Percentiles rank a stretch among this genome's conserved stretches.
Conservation (phyloP, 2,888 invertebrate species). For the Bursaphelenchus okinawaensis region DNA sequence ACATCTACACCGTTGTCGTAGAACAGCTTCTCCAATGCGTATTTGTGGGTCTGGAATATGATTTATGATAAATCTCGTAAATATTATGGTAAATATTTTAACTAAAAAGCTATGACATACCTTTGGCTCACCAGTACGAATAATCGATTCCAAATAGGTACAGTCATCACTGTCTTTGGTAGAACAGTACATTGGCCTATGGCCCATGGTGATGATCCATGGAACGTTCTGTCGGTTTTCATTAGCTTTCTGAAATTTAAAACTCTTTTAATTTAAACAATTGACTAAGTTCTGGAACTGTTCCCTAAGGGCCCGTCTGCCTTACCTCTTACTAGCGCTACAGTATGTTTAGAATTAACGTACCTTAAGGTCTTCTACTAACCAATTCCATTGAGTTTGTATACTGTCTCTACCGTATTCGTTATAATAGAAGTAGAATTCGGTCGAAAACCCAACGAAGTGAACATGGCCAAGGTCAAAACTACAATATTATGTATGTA, state of each 20-base stretch:
- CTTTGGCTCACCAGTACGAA: conserved; percentile 46
- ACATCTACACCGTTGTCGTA: conserved; percentile 84
- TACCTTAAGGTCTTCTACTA: conserved; percentile 29
- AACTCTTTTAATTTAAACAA: no score
- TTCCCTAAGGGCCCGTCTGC: no score
- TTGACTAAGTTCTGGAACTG: no score
- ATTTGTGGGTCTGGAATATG: conserved; percentile 7
- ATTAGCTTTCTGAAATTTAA: conserved; percentile 21
- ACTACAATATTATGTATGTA: conserved; percentile 65
- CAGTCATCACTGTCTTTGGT: conserved; percentile 75
- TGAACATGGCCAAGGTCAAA: conserved; percentile 81
- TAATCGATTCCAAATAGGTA: conserved; percentile 48
- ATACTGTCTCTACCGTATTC: conserved; percentile 74
- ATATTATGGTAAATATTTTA: no score
- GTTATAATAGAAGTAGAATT: conserved; percentile 70
- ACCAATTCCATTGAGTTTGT: conserved; percentile 33
- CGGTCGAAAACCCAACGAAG: conserved; percentile 82
- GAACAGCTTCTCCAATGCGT: conserved; percentile 77
- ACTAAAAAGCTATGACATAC: conserved; percentile 56
- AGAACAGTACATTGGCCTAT: conserved; percentile 72
- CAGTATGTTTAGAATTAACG: neutral
- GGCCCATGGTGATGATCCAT: conserved; percentile 78
- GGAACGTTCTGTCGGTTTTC: conserved; percentile 61
- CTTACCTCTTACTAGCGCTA: no score
- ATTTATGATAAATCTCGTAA: no score